These are phyloP conservation scores for Dromococcyx pavoninus DNA, from an alignment of 2,797 vertebrate genomes.

Conservation along the genomic window DNA sequence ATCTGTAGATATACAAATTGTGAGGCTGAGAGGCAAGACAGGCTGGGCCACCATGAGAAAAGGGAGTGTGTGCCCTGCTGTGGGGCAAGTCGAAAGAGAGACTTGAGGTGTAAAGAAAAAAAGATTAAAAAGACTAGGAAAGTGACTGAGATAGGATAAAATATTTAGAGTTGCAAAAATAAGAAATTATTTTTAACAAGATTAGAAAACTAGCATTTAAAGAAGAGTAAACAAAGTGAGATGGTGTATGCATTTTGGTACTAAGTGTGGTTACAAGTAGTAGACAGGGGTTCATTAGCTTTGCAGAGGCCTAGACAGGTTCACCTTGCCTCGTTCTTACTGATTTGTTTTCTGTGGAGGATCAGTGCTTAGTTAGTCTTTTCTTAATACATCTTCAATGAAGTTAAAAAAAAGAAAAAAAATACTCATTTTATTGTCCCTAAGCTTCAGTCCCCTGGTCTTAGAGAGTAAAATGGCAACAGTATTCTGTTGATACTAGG, in stretches of 20 bases:
- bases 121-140: not conserved
- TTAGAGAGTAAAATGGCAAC: not conserved
- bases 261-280: not conserved
- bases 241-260: not conserved
- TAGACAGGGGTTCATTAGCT: not conserved
- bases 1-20: not conserved
- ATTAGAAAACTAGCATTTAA: not conserved
- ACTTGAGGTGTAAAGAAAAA: not conserved
- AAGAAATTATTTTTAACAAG: not conserved
- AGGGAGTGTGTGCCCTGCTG: not conserved
- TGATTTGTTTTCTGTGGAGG: not conserved
- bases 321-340: not conserved
- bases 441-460: not conserved
- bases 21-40: not conserved
- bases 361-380: not conserved
- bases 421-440: not conserved
- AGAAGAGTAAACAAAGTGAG: not conserved
- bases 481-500: not conserved
- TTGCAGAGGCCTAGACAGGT: not conserved
- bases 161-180: not conserved
- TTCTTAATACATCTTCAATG: not conserved
- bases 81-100: not conserved
- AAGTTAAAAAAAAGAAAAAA: not conserved
- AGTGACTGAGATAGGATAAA: not conserved
- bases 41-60: not conserved